These are phyloP conservation scores for Agrilus biguttatus DNA, from an alignment of 2,888 invertebrate species.

Conservation along the genomic window DNA sequence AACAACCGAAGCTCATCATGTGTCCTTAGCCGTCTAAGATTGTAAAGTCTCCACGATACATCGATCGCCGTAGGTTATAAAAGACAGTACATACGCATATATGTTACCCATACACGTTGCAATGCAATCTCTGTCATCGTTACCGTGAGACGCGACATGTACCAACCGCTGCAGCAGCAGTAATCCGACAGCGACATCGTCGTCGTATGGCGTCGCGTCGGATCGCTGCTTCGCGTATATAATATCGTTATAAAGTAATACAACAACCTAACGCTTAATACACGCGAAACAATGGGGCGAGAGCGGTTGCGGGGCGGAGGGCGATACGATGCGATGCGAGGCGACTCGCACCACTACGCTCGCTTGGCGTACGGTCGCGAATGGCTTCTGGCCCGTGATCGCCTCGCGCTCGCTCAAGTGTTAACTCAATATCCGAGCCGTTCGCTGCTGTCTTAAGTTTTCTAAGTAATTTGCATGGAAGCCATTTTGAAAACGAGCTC, in stretches of 20 bases:
- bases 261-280: not conserved
- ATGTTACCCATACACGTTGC: no score
- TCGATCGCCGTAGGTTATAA: no score
- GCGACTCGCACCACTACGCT: not conserved
- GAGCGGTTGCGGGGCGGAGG: not conserved
- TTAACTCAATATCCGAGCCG: slow-evolving; percentile 31
- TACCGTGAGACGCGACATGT: no score
- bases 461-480: slow-evolving; percentile 33
- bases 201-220: not conserved
- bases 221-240: not conserved
- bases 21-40: no score
- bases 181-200: not conserved
- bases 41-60: no score
- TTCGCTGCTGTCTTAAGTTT: slow-evolving; percentile 28
- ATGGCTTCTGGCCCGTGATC: slow-evolving; percentile 11
- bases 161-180: no score
- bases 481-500: slow-evolving; percentile 30
- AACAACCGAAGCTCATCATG: no score
- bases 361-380: slow-evolving; percentile 3
- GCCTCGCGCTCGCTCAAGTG: slow-evolving; percentile 15
- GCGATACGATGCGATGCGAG: not conserved
- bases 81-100: no score
- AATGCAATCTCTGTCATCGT: no score
- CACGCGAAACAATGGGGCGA: not conserved
- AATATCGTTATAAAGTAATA: not conserved